Percentiles rank a stretch among this genome's conserved stretches.
phyloP scores from a whole-genome alignment of 1,140 invertebrate genomes.

The Tetramorium alpestre region DNA sequence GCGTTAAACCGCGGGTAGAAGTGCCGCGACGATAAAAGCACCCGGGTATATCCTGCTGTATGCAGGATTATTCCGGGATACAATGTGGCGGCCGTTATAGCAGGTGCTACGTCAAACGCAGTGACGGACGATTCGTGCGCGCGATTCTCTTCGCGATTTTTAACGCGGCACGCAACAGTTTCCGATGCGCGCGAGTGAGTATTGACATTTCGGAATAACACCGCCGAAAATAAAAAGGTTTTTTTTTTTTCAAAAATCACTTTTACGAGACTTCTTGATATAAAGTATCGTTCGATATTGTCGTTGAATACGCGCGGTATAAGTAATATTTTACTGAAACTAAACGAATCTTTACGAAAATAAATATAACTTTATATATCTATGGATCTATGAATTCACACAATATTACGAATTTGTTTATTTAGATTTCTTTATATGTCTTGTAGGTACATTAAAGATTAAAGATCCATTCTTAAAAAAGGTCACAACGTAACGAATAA shows the following conservation, averaged over 20 bases:
- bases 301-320: neutral
- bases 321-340: slow-evolving; percentile 6
- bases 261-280: slow-evolving; percentile 2
- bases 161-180: neutral
- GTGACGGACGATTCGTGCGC: slow-evolving; percentile 2
- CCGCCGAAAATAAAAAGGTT: slow-evolving; percentile 1
- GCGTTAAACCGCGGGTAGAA: slow-evolving; percentile 69
- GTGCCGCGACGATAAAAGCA: slow-evolving; percentile 68
- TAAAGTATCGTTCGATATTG: neutral
- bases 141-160: slow-evolving; percentile 28
- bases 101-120: slow-evolving; percentile 50
- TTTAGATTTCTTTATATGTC: neutral
- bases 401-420: neutral
- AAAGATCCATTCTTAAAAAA: too few relatives aligned
- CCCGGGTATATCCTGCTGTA: slow-evolving; percentile 24
- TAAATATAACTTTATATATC: neutral
- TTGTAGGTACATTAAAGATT: neutral
- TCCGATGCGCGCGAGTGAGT: slow-evolving; percentile 3
- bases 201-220: slow-evolving; percentile 28
- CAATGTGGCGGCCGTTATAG: slow-evolving; percentile 51
- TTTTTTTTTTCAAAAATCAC: neutral
- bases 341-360: neutral
- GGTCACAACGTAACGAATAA: too few relatives aligned
- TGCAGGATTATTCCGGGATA: slow-evolving; percentile 20
- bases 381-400: neutral